Base-by-base conservation (phyloP, 2,797 vertebrate species). In the Lophius americanus region DNA sequence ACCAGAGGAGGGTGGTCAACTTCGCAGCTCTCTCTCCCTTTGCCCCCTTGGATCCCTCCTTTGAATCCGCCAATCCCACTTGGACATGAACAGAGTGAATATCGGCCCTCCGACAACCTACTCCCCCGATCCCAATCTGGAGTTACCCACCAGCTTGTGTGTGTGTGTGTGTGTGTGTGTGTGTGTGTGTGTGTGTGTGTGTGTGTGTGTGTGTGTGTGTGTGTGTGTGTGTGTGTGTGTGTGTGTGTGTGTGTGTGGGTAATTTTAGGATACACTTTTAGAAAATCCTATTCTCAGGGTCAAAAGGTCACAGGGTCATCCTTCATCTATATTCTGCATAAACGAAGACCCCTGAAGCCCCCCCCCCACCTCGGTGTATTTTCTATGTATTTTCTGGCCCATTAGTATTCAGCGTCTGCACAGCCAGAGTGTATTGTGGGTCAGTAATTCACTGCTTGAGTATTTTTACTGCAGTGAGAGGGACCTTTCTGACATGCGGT, bases 391-490 rank as follows among this genome's bases (percentile, higher is more conserved):
- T 84, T 92, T 88, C 88, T 88, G 87, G 77, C 44, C 78, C 91
- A 92, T 92, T 93, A 88, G 85, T 81, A 85, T 87, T 74, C 70
- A 84, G 68, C 79, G 81, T 90, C 60, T 88, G 86, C 85, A 76
- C 74, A 73, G 69, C 64, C 69, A 61, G 62, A 75, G 66, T 79
- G 33, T 78, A 57, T 84, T 82, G 84, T 87, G 80, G 85, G 85
- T 89, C 87, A 81, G 81, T 82, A 85, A 88, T 84, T 82, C 69
- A 76, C 75, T 79, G 76, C 75, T 85, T 84, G 66, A 79, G 78
- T 86, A 66, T 81, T 79, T 83, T 85, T 81, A 75, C 70, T 64
- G 74, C 75, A 80, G 80, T 77, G 73, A 78, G 68, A 73, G 74
- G 55, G 62, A 85, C 85, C 87, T 79, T 86, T 83, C 85, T 85